phyloP scores from a whole-genome alignment of 2,113 vertebrate genomes.

The Pituophis catenifer region DNA sequence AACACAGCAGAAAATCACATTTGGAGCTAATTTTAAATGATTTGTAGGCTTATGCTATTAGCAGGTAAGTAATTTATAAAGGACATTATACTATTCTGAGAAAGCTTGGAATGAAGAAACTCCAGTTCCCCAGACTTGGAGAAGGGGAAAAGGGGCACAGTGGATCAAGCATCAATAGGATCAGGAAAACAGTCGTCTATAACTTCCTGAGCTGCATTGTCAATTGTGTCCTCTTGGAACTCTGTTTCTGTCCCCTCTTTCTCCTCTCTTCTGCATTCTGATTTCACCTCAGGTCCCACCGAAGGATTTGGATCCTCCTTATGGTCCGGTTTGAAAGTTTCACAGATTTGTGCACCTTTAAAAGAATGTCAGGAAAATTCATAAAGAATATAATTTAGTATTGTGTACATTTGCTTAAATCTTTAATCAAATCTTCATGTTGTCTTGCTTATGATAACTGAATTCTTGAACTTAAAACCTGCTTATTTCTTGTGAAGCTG shows the following conservation, averaged over 20 bases:
- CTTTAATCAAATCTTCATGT: not conserved
- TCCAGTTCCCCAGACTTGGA: not conserved
- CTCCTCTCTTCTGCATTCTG: conserved; percentile 25
- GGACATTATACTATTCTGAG: not conserved
- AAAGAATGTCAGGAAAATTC: conserved; percentile 1
- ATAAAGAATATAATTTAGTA: not conserved
- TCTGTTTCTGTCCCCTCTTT: conserved; percentile 27
- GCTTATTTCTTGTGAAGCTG: not conserved
- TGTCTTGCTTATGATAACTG: not conserved
- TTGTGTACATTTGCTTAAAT: not conserved
- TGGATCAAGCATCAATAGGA: conserved; percentile 52
- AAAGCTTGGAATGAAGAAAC: conserved; percentile 42
- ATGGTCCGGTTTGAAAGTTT: not conserved
- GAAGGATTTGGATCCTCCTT: conserved; percentile 29
- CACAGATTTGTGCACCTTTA: conserved; percentile 31
- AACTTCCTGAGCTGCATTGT: conserved; percentile 39
- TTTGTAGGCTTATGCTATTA: not conserved
- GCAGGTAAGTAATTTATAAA: not conserved
- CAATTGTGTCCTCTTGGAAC: conserved; percentile 35
- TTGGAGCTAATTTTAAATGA: not conserved
- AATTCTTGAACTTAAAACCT: not conserved
- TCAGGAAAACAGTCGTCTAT: conserved; percentile 36
- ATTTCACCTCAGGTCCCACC: not conserved
- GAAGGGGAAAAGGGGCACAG: not conserved
- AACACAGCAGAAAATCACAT: not conserved